phyloP scores from a whole-genome alignment of 2,113 vertebrate species.

The Protobothrops mucrosquamatus region DNA sequence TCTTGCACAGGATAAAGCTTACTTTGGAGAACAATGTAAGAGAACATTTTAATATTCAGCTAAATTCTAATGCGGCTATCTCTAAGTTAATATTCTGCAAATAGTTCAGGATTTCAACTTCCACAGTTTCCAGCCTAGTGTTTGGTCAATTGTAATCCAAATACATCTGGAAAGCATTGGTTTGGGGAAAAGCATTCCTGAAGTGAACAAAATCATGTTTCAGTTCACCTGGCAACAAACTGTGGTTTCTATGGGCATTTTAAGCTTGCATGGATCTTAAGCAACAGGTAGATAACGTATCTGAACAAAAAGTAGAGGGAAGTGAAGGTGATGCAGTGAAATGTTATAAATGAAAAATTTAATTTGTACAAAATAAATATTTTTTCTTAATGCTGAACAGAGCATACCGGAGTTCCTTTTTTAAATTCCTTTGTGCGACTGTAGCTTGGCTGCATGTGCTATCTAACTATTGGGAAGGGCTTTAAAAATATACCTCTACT shows the following conservation, averaged over 20 bases:
- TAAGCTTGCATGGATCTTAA: not conserved
- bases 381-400: conserved; percentile 37
- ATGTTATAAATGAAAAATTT: conserved; percentile 33
- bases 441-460: conserved; percentile 60
- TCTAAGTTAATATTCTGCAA: not conserved
- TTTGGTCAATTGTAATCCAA: not conserved
- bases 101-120: not conserved
- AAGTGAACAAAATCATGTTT: not conserved
- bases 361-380: conserved; percentile 44
- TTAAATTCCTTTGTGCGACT: conserved; percentile 65
- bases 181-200: not conserved
- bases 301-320: conserved; percentile 34
- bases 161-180: not conserved
- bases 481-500: conserved; percentile 58
- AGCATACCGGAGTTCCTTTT: conserved; percentile 53
- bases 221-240: not conserved
- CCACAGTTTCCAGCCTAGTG: not conserved
- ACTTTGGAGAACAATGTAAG: not conserved
- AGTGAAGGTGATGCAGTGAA: not conserved
- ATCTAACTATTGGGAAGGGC: conserved; percentile 61
- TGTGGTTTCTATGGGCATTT: not conserved
- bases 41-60: not conserved
- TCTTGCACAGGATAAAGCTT: not conserved
- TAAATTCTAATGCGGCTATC: not conserved
- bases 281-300: conserved; percentile 10